Evolutionary conservation across 2,797 vertebrate genomes (phyloP).

Genomic region (Okamejei kenojei): DNA sequence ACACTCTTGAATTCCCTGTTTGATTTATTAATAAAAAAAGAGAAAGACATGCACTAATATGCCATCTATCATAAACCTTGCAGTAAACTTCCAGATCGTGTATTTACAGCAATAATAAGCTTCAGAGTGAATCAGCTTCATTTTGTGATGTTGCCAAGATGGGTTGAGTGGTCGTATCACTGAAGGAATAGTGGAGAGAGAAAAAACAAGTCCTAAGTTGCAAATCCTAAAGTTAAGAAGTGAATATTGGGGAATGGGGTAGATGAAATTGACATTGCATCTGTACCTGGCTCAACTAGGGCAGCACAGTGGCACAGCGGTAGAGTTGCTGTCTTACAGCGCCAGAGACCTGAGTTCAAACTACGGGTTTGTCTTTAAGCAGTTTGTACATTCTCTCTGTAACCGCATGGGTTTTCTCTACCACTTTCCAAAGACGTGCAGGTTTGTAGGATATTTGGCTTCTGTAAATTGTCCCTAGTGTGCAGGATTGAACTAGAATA

Average conservation of each 20-base stretch:
- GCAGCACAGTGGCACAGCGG: too few species aligned
- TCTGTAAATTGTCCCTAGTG: too few species aligned
- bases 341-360: too few species aligned
- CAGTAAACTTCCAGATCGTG: not conserved
- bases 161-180: not conserved
- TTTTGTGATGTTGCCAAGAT: not conserved
- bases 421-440: too few species aligned
- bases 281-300: too few species aligned
- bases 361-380: too few species aligned
- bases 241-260: not conserved
- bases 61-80: not conserved
- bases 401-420: too few species aligned
- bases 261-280: not conserved
- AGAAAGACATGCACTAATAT: too few species aligned
- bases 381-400: too few species aligned
- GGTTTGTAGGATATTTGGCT: too few species aligned
- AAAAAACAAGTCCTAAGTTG: not conserved
- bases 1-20: not conserved
- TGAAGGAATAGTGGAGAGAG: not conserved
- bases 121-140: not conserved
- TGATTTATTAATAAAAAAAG: not conserved
- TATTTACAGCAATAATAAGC: not conserved
- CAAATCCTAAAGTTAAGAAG: not conserved
- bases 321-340: too few species aligned
- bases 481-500: too few species aligned